phyloP scores from a whole-genome alignment of 2,888 invertebrate species.

The Ellobium chinense region DNA sequence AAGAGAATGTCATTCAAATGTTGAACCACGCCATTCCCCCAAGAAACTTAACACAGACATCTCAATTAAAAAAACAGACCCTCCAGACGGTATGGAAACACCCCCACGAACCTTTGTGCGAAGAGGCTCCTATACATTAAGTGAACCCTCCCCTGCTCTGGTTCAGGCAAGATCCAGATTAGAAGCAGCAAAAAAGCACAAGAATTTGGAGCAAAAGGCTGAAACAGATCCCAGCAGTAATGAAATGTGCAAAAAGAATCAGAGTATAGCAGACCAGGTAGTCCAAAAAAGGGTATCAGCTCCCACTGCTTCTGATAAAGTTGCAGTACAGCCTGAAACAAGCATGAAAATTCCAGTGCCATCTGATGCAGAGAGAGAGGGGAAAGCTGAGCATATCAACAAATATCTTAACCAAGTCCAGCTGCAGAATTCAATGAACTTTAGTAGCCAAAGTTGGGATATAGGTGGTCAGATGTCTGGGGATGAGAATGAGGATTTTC shows the following conservation, averaged over 20 bases:
- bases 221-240: background rate
- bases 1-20: background rate
- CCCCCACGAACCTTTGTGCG: slow-evolving; percentile 79
- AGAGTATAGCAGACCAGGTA: background rate
- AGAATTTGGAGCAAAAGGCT: background rate
- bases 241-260: background rate
- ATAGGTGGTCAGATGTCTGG: slow-evolving; percentile 11
- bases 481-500: background rate
- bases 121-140: slow-evolving; percentile 89
- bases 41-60: slow-evolving; percentile 34
- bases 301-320: background rate
- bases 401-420: slow-evolving; percentile 71
- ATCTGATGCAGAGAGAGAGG: slow-evolving; percentile 61
- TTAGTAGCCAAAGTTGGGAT: slow-evolving; percentile 32
- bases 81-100: background rate
- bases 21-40: background rate
- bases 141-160: slow-evolving; percentile 88
- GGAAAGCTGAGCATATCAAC: slow-evolving; percentile 75
- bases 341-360: slow-evolving; percentile 14
- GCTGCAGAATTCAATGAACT: slow-evolving; percentile 54
- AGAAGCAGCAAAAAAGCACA: slow-evolving; percentile 5
- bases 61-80: background rate
- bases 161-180: slow-evolving; percentile 44
- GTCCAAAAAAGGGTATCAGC: background rate
- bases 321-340: background rate